Evolutionary conservation across 1,140 invertebrate species (phyloP).

Genomic region (Propsilocerus akamusi): DNA sequence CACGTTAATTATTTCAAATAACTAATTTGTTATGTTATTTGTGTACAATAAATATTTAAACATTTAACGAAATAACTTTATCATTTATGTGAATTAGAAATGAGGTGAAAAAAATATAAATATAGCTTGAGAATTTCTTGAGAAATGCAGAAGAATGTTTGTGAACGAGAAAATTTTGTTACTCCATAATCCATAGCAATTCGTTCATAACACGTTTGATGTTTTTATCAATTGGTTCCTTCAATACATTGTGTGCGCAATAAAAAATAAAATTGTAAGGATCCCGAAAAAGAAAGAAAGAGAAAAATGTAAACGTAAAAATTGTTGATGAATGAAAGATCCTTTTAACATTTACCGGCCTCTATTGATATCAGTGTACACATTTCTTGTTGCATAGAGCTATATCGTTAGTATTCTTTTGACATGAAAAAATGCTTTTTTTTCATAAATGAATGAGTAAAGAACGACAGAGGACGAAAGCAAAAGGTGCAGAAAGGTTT

Average conservation of each 20-base stretch:
- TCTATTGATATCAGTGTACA: not conserved
- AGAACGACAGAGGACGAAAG: not conserved
- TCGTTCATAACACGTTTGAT: not conserved
- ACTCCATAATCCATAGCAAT: not conserved
- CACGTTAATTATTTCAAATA: not conserved
- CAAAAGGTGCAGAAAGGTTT: slow-evolving; percentile 2
- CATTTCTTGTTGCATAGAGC: not conserved
- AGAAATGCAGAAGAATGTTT: too few relatives aligned
- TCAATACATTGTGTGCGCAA: not conserved
- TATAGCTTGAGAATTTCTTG: too few relatives aligned
- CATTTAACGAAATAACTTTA: not conserved
- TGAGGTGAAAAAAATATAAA: too few relatives aligned
- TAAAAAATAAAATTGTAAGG: not conserved
- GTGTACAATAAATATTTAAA: not conserved
- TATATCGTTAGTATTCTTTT: not conserved
- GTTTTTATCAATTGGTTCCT: slow-evolving; percentile 1
- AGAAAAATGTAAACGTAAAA: not conserved
- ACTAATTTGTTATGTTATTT: slow-evolving; percentile 3
- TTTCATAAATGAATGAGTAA: too few relatives aligned
- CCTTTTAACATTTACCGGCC: not conserved
- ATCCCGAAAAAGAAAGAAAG: not conserved
- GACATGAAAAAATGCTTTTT: slow-evolving; percentile 2
- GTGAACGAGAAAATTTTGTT: not conserved
- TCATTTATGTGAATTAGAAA: too few relatives aligned
- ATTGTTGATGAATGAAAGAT: not conserved